phyloP scores from a whole-genome alignment of 2,797 vertebrate species.

The Pelodytes ibericus region DNA sequence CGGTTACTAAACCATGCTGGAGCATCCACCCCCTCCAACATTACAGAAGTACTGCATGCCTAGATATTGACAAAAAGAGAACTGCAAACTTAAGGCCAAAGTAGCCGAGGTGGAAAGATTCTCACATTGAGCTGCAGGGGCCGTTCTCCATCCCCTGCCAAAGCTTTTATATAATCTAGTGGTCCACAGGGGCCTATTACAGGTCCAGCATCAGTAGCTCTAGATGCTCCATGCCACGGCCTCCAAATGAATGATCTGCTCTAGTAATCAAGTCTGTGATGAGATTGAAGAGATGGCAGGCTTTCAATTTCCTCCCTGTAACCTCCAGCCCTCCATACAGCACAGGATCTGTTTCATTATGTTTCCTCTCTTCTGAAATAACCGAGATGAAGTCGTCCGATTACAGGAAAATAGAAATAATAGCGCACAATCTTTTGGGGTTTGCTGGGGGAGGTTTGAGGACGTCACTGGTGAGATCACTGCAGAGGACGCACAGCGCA shows the following conservation, averaged over 20 bases:
- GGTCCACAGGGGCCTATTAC: too few species aligned
- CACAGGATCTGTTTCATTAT: constrained; percentile 25
- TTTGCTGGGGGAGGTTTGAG: not conserved
- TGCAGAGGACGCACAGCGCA: too few species aligned
- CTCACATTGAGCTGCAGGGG: too few species aligned
- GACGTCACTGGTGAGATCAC: constrained; percentile 5
- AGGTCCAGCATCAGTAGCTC: too few species aligned
- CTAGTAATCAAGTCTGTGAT: constrained; percentile 6
- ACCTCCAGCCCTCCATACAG: constrained; percentile 9
- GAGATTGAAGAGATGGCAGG: constrained; percentile 17
- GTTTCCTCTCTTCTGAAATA: constrained; percentile 6
- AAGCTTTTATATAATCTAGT: too few species aligned
- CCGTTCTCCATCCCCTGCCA: too few species aligned
- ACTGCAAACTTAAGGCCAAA: too few species aligned
- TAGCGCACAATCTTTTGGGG: not conserved
- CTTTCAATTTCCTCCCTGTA: constrained; percentile 44
- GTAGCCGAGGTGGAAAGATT: too few species aligned
- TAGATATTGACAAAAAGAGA: too few species aligned
- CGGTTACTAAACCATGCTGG: too few species aligned
- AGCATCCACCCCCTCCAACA: too few species aligned
- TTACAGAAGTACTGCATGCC: too few species aligned
- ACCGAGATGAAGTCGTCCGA: constrained; percentile 21
- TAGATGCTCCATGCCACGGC: not conserved
- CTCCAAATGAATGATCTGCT: not conserved
- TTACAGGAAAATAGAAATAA: not conserved